Conservation (phyloP, 2,113 vertebrate species). For the Pardalotus punctatus region DNA sequence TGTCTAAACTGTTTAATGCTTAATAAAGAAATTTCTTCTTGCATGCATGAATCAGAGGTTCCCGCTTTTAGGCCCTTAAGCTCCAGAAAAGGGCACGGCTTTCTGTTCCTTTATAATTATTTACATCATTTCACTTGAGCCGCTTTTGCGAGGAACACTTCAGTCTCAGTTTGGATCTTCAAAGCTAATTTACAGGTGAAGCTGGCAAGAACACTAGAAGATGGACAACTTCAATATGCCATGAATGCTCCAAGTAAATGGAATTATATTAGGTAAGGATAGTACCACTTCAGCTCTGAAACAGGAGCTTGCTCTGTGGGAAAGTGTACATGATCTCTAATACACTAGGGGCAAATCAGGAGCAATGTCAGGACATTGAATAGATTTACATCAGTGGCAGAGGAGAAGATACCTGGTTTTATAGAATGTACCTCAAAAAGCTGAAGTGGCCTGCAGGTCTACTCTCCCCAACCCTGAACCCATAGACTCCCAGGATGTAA, state of each 20-base stretch:
- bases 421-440: not conserved
- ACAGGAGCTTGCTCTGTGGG: not conserved
- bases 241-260: not conserved
- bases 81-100: not conserved
- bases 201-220: not conserved
- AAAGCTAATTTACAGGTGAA: not conserved
- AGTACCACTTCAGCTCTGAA: not conserved
- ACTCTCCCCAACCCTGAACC: rapidly evolving
- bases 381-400: not conserved
- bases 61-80: rapidly evolving
- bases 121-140: not conserved
- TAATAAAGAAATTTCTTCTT: not conserved
- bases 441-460: not conserved
- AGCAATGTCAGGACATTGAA: not conserved
- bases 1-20: not conserved
- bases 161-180: not conserved
- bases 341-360: not conserved
- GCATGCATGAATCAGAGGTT: not conserved
- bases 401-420: not conserved
- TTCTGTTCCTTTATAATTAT: not conserved
- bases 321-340: not conserved
- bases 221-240: not conserved
- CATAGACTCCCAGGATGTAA: rapidly evolving
- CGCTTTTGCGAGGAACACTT: not conserved
- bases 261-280: not conserved